These are phyloP conservation scores for Heliconius ethilla DNA, from an alignment of 2,888 invertebrate genomes.

Conservation along the genomic window DNA sequence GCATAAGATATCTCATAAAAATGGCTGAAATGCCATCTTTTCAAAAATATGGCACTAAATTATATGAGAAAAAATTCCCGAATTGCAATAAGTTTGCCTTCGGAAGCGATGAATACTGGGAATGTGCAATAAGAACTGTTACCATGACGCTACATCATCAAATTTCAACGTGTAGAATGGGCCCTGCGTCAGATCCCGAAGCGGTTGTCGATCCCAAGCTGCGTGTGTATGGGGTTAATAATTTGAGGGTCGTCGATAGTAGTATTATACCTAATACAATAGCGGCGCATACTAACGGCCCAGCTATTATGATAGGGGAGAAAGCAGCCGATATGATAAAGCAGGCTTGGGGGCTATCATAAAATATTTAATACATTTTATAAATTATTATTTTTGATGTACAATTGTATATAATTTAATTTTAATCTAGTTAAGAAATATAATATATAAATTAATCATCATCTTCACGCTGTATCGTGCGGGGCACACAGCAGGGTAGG, in stretches of 20 bases:
- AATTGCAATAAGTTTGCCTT: conserved; percentile 79
- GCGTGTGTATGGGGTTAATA: conserved; percentile 82
- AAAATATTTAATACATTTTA: conserved; percentile 16
- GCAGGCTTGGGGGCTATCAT: conserved; percentile 68
- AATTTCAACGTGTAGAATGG: conserved; percentile 87
- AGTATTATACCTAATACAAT: conserved; percentile 86
- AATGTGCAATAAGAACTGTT: conserved; percentile 82
- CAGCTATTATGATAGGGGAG: conserved; percentile 87
- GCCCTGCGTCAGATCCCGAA: conserved; percentile 78
- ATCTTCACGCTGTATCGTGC: too few species aligned
- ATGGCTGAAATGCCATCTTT: conserved; percentile 82
- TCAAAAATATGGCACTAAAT: conserved; percentile 81
- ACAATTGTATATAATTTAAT: not conserved
- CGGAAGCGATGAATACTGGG: conserved; percentile 85
- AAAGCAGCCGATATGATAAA: conserved; percentile 86
- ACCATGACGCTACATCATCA: conserved; percentile 86
- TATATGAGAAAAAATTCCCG: conserved; percentile 79
- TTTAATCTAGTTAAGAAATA: not conserved
- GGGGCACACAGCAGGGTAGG: too few species aligned
- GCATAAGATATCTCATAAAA: conserved; percentile 79
- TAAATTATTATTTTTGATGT: not conserved
- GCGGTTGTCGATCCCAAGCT: conserved; percentile 85
- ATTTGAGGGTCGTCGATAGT: conserved; percentile 85
- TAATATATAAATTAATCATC: not conserved
- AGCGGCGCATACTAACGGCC: conserved; percentile 85